Conservation (phyloP, 2,797 vertebrate species). For the Melanogrammus aeglefinus region DNA sequence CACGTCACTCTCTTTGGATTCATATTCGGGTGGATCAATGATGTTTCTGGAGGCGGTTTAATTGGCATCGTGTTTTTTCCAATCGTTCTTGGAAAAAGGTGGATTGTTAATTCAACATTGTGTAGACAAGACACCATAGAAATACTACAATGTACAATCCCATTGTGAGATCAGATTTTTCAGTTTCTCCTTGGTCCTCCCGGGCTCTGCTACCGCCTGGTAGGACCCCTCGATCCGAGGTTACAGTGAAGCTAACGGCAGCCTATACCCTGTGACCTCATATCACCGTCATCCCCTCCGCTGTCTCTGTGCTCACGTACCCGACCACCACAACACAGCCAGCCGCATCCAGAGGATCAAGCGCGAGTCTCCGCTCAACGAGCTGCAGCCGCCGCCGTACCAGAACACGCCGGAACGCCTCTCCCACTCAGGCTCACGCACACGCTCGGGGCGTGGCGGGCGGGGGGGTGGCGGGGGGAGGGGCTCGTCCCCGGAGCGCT, state of each 20-base stretch:
- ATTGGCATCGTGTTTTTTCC: too few relatives aligned
- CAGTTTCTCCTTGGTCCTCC: too few relatives aligned
- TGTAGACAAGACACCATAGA: too few relatives aligned
- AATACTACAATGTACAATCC: neutral
- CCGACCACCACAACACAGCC: slow-evolving; percentile 55
- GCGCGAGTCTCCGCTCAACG: slow-evolving; percentile 80
- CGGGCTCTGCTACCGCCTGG: neutral
- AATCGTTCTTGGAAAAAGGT: too few relatives aligned
- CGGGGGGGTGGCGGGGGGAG: slow-evolving; percentile 75
- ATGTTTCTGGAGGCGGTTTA: too few relatives aligned
- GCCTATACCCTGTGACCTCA: too few relatives aligned
- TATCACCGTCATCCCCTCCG: too few relatives aligned
- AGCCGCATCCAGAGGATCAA: slow-evolving; percentile 89
- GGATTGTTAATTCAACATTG: too few relatives aligned
- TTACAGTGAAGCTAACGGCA: too few relatives aligned
- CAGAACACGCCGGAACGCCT: slow-evolving; percentile 65
- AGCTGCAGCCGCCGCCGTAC: slow-evolving; percentile 89
- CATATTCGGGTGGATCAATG: too few relatives aligned
- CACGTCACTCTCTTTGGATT: too few relatives aligned
- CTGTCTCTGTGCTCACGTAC: slow-evolving; percentile 3
- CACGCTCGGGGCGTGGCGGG: slow-evolving; percentile 66
- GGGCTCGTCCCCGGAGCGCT: slow-evolving; percentile 73
- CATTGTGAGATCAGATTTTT: neutral
- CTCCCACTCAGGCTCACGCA: slow-evolving; percentile 67
- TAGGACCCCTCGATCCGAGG: too few relatives aligned